phyloP scores from a whole-genome alignment of 2,113 vertebrate genomes.

The Pimephales promelas region DNA sequence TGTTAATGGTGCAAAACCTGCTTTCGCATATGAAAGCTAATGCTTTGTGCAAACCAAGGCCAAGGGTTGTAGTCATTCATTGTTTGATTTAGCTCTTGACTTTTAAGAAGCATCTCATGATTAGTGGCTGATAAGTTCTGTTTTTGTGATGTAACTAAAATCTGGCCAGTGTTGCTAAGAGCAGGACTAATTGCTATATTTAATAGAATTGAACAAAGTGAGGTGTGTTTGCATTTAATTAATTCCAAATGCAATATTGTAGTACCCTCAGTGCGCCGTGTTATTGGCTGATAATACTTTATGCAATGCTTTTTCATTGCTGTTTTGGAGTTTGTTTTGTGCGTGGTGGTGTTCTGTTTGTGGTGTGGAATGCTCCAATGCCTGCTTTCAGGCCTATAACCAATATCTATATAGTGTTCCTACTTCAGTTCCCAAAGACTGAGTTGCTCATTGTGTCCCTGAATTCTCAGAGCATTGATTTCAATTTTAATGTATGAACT shows the following conservation, averaged over 20 bases:
- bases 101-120: too few species aligned
- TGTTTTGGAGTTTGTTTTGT: not conserved
- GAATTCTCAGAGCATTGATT: not conserved
- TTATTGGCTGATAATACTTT: not conserved
- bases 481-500: not conserved
- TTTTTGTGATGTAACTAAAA: not conserved
- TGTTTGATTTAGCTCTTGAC: too few species aligned
- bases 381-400: conserved; percentile 16
- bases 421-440: not conserved
- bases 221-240: not conserved
- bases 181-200: not conserved
- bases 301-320: conserved; percentile 6
- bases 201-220: not conserved
- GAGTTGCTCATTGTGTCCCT: conserved; percentile 1
- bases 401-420: not conserved
- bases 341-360: not conserved
- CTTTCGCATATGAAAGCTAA: not conserved
- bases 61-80: too few species aligned
- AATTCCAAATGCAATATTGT: not conserved
- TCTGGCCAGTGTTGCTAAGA: not conserved
- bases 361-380: conserved; percentile 14
- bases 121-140: not conserved
- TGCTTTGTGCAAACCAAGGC: not conserved
- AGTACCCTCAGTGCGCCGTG: not conserved
- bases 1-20: not conserved